Evolutionary conservation across 2,888 invertebrate species (phyloP), one percentile per base, ranked within the genome.

Genomic region (Gastracanthus pulcherrimus): DNA sequence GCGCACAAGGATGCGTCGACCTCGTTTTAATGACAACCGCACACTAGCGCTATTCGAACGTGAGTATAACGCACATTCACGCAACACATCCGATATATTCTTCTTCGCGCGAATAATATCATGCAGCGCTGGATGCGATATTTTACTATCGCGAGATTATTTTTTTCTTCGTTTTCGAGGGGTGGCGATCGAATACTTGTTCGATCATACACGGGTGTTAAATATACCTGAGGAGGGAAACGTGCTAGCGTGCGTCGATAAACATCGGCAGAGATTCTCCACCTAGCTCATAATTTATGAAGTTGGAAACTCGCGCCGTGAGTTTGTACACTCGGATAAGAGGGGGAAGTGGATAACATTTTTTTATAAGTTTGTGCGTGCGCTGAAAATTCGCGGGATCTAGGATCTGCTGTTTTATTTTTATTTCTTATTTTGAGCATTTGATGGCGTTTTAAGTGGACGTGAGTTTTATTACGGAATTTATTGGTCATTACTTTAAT

Each of bases 201-300:
- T 80, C 51, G 69, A 80, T 74, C 48, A 41, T 38, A 23, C 34
- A 16, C 51, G 29, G n/a, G 16, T 31, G 55, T 41, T 72, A 31
- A 71, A 34, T 62, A 26, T n/a, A 48, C 7, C 58, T 62, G 3
- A n/a, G n/a, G 48, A 26, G 19, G 38, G 16, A 60, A 62, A 26
- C n/a, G 29, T 13, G 48, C 41, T 41, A 29, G 55, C 23, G 51
- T 7, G 31, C 13, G 23, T 41, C 58, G 58, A 81, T 71, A 72
- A 81, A 76, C 71, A 66, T 76, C 55, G n/a, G 45, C 29, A 23
- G 38, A 71, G 31, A 36, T 55, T 70, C n/a, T n/a, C 23, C 5
- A 34, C 29, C n/a, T n/a, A n/a, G n/a, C n/a, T 38, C 26, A 38
- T 81, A 71, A 81, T 81, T 81, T 81, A 81, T 76, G 62, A 58